These are phyloP conservation scores for Pseudochaenichthys georgianus DNA, from an alignment of 2,797 vertebrate species.

Conservation along the genomic window DNA sequence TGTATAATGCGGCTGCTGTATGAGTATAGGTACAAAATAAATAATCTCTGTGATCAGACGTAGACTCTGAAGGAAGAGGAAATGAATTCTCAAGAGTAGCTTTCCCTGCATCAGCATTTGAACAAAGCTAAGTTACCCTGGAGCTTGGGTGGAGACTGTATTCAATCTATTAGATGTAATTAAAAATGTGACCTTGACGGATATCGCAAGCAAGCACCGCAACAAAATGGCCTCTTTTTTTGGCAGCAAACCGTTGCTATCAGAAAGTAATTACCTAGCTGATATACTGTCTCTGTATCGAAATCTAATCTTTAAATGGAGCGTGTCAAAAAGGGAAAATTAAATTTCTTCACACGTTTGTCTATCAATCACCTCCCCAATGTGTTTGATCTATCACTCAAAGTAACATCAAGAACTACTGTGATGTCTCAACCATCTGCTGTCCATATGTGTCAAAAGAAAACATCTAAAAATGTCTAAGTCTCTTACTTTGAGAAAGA, in stretches of 20 bases:
- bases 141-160: conserved; percentile 6
- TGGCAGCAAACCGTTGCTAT: conserved; percentile 26
- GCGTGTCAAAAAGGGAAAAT: conserved; percentile 33
- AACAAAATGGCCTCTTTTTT: conserved; percentile 31
- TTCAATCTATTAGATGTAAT: conserved; percentile 55
- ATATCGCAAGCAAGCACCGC: conserved; percentile 24
- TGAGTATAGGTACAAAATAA: conserved; percentile 2
- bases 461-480: background rate
- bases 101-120: conserved; percentile 52
- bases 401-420: background rate
- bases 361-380: background rate
- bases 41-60: conserved; percentile 3
- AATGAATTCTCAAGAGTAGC: conserved; percentile 22
- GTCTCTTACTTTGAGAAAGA: background rate
- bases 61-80: conserved; percentile 8
- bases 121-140: conserved; percentile 24
- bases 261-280: conserved; percentile 62
- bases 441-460: background rate
- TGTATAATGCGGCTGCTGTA: background rate
- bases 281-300: conserved; percentile 54
- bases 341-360: conserved; percentile 19
- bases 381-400: conserved; percentile 20
- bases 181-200: conserved; percentile 70
- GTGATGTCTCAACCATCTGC: background rate
- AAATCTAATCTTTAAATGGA: conserved; percentile 57